Evolutionary conservation across 92 coral and sea anemone genomes (phyloP), one percentile per base, ranked within the genome.

Genomic region (Parazoanthus atlanticus): DNA sequence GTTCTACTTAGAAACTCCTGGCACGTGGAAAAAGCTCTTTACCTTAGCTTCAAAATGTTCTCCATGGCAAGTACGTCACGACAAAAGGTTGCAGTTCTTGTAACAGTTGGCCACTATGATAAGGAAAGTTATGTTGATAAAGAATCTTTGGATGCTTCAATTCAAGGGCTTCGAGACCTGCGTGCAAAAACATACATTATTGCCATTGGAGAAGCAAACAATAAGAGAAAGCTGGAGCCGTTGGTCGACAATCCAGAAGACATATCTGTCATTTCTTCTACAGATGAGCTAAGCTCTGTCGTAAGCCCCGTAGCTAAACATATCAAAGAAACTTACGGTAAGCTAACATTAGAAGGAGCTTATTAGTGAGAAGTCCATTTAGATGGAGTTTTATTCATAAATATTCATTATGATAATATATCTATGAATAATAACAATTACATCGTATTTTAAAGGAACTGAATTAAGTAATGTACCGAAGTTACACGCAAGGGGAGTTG

Each of bases 321-420:
- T 31, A 81, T 81, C 74, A 64, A 16, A 11, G 40, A 81, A 21
- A 81, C 86, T 4, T 81, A 81, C 75, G 86, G 86, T 81, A 81
- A 61, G 74, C 28, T 61, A 61, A 52, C 17, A 8, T 8, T 46
- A 8, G 52, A 12, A 15, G 58, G 2, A 15, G 19, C 21, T 4
- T 52, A 52, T 52, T 52, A 12, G 19, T 52, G 58, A 52, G 21
- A 52, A 19, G 58, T 52, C 21, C 58, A 52, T 52, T 52, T 52
- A 46, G 19, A 52, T 52, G 5, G 5, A 16, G 17, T 16, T 52
- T 52, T 15, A 15, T 52, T 7, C 12, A 43, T 43, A 43, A 43
- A 43, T 13, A 52, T 2, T 7, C 6, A 46, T 46, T 46, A 46
- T 8, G 1, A 46, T 46, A 46, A 6, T 7, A 6, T 46, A 7